Base-by-base conservation (phyloP, 2,113 vertebrate species). In the Edolisoma coerulescens region DNA sequence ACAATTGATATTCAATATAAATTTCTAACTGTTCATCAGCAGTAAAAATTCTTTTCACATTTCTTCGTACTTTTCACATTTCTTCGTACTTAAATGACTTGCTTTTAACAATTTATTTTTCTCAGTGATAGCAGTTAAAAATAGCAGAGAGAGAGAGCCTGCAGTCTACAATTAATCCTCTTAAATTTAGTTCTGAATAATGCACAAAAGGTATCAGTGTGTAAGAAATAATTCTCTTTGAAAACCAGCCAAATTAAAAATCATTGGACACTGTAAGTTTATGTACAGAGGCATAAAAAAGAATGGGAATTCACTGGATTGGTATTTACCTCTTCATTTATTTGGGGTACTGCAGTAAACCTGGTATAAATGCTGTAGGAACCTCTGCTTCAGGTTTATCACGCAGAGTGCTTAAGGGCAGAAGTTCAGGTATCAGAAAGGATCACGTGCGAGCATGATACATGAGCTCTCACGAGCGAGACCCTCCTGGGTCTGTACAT, bases 101-200 rank as follows among this genome's bases (percentile, higher is more conserved):
- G 33, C 93, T 90, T 76, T 27, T 79, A 82, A 63, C 44, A 71
- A 37, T 71, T 95, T 41, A 8, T 84, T 57, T 83, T 75, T 71
- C 60, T 91, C 53, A 35, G 54, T 42, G 30, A 47, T 6, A 76
- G 39, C 33, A 85, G 60, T 81, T 78, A 44, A 79, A 93, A 94
- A 33, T 42, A 77, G 77, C n/a, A 18, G 13, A 84, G 64, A 39
- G n/a, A 57, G 39, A 70, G 16, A 76, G 50, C 54, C 68, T 60
- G 17, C 44, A 80, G 56, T 81, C 63, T 83, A 11, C n/a, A n/a
- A n/a, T n/a, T 84, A 91, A 96, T 96, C 84, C 70, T 93, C 69
- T 92, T 94, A 82, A 78, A 52, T 91, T 83, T n/a, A 74, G 41
- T 93, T 78, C 70, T 96, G 87, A 96, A 85, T 91, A 91, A 83